Evolutionary conservation across 2,797 vertebrate genomes (phyloP).

Genomic region (Chrosomus eos): DNA sequence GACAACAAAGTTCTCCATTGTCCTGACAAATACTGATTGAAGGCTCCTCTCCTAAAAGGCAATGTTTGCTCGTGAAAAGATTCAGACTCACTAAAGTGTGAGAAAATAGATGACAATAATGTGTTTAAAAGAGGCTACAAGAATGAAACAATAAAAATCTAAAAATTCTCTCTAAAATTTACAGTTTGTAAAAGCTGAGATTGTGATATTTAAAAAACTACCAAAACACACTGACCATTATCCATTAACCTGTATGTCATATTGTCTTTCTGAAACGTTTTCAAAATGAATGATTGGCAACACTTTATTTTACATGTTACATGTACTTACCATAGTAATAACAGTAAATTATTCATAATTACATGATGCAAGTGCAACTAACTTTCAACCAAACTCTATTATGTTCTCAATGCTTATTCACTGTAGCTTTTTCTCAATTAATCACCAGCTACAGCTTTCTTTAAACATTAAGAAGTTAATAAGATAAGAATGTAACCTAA

Average conservation of each 20-base stretch:
- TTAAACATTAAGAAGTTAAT: neutral
- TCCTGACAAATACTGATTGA: conserved; percentile 23
- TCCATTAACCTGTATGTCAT: neutral
- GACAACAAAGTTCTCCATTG: conserved; percentile 25
- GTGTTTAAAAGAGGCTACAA: neutral
- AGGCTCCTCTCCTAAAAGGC: neutral
- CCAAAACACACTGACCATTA: neutral
- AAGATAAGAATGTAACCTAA: neutral
- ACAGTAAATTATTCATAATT: no score
- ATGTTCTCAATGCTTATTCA: neutral
- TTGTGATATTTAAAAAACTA: neutral
- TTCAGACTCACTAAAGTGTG: conserved; percentile 7
- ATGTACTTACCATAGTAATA: no score
- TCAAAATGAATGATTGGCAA: neutral
- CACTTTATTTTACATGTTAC: no score
- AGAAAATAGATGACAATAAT: neutral
- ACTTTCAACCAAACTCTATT: no score
- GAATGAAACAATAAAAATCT: neutral
- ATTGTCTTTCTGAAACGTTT: neutral
- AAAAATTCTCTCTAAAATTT: no score
- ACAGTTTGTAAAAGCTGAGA: neutral
- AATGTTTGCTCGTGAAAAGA: conserved; percentile 6
- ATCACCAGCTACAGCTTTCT: neutral
- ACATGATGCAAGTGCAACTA: no score
- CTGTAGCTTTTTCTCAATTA: neutral